Base-by-base conservation (phyloP, 1,140 invertebrate genomes). In the Anadara kagoshimensis region DNA sequence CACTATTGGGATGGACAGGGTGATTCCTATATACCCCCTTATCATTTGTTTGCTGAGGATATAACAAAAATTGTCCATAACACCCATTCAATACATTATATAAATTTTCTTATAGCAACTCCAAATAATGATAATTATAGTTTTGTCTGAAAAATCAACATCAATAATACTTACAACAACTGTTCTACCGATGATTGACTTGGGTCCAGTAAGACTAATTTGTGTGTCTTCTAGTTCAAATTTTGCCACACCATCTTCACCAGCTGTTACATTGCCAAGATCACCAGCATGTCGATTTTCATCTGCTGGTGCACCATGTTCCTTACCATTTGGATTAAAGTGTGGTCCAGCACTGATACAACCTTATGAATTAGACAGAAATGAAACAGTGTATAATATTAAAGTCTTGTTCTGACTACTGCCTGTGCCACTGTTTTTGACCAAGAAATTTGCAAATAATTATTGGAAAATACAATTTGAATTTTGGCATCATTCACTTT, bases 341-440 rank as follows among this genome's bases (percentile, higher is more conserved):
- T 99, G 98, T 0, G 96, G 91, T 0, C 97, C 98, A 22, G 98
- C 96, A 62, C 95, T 97, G 4, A 93, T 96, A 89, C 98, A 99
- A 0, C 97, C 97, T 93, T 66, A 12, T 36, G 8, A 8, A 7
- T 24, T 20, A n/a, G 24, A 56, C 12, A 22, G 24, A 7, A 24
- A 24, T 56, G 22, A 22, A 24, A 56, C 7, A n/a, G 2, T 56
- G 18, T 20, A 20, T 14, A 56, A 54, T n/a, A 10, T 20, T 11
- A 49, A 16, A 51, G 20, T 22, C 20, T 36, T 7, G 2, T 36
- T 36, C 29, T 3, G 29, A 2, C 2, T 36, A 36, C n/a, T 36
- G 7, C 7, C 29, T 36, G 29, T 36, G 29, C 7, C 29, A 36
- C 29, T 36, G 29, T 36, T 7, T 36, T 2, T 36, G 29, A 36